Evolutionary conservation across 2,888 invertebrate genomes (phyloP).

Genomic region (Watsonalla binaria): DNA sequence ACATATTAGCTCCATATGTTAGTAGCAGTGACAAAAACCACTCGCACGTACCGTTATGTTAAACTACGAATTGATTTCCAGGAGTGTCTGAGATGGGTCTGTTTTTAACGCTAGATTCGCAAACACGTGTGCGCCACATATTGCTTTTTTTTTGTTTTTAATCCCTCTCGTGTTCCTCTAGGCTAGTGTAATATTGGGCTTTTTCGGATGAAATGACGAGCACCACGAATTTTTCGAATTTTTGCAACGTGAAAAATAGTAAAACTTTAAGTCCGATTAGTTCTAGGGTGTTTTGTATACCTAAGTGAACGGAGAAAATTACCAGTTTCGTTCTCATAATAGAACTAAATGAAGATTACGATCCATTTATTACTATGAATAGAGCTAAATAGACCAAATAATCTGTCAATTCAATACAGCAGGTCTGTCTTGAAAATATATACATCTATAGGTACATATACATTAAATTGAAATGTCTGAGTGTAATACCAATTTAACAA

Average conservation of each 20-base stretch:
- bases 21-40: slow-evolving; percentile 50
- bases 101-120: slow-evolving; percentile 56
- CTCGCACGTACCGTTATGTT: slow-evolving; percentile 50
- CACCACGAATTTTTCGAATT: slow-evolving; percentile 25
- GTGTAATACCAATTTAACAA: no score
- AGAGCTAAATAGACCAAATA: no score
- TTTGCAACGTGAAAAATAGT: slow-evolving; percentile 19
- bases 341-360: no score
- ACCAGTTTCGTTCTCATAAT: no score
- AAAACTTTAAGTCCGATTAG: no score
- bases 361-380: no score
- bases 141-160: slow-evolving; percentile 67
- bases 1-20: slow-evolving; percentile 59
- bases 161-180: slow-evolving; percentile 52
- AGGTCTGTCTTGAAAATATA: no score
- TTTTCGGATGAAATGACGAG: slow-evolving; percentile 46
- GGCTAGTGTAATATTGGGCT: slow-evolving; percentile 52
- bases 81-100: slow-evolving; percentile 50
- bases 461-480: no score
- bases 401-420: no score
- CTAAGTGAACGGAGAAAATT: no score
- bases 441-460: no score
- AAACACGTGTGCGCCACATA: slow-evolving; percentile 63
- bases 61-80: slow-evolving; percentile 62
- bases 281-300: no score